Conservation (phyloP, 37 sponge, comb jelly and placozoan species). For the Geodia barretti region DNA sequence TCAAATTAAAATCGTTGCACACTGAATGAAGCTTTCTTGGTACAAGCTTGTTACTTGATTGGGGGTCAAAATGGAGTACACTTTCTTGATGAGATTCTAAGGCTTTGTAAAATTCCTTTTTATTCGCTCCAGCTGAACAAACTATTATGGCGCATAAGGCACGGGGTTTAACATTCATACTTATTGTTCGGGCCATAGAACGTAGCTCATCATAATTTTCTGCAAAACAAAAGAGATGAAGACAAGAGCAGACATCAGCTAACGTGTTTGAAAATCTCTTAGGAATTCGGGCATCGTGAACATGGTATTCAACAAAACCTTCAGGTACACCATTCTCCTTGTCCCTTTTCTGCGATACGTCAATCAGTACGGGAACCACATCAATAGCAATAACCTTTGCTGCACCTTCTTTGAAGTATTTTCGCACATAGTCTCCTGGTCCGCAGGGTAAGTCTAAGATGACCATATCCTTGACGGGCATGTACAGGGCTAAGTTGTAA, state of each 20-base stretch:
- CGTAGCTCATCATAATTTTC: background rate
- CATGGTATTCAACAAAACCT: background rate
- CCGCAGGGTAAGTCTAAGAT: no score
- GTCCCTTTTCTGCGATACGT: background rate
- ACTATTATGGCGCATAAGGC: background rate
- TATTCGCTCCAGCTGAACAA: background rate
- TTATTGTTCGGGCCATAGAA: background rate
- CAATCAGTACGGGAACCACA: background rate
- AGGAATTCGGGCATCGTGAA: constrained; percentile 1
- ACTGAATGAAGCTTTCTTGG: background rate
- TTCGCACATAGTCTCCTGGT: no score
- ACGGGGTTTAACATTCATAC: background rate
- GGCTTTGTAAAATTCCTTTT: background rate
- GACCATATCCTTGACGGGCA: no score
- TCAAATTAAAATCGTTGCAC: background rate
- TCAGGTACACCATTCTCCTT: background rate
- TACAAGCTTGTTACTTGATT: background rate
- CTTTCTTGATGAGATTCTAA: background rate
- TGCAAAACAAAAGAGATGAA: constrained; percentile 9
- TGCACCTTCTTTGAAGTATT: background rate
- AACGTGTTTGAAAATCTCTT: background rate
- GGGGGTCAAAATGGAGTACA: background rate
- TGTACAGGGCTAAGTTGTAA: no score
- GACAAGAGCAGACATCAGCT: background rate
- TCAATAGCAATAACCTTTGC: constrained; percentile 1